Conservation (phyloP, 2,888 invertebrate species). For the Zaprionus lineosus region DNA sequence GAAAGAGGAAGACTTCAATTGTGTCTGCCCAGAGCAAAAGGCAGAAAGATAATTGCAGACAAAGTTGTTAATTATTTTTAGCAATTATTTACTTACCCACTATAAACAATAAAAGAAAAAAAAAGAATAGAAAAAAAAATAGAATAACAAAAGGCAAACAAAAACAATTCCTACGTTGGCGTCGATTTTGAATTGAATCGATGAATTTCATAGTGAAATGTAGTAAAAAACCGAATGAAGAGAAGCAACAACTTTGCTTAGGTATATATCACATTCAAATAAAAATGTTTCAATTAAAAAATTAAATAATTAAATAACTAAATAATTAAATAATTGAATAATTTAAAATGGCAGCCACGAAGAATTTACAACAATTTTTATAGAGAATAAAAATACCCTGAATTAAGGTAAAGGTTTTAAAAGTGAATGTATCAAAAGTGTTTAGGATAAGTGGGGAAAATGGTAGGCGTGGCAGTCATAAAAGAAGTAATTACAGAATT, state of each 20-base stretch:
- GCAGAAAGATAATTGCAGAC: slow-evolving; percentile 46
- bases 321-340: too few species aligned
- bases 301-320: too few species aligned
- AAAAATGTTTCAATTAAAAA: slow-evolving; percentile 48
- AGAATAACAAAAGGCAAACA: background rate
- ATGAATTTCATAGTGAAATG: slow-evolving; percentile 49
- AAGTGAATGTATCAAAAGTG: too few species aligned
- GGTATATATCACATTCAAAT: too few species aligned
- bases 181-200: background rate
- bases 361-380: too few species aligned
- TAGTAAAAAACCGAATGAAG: slow-evolving; percentile 7
- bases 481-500: too few species aligned
- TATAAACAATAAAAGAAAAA: slow-evolving; percentile 17
- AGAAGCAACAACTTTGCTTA: too few species aligned
- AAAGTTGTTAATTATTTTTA: slow-evolving; percentile 60
- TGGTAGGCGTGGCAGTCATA: too few species aligned
- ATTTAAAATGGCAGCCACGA: too few species aligned
- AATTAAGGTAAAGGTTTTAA: too few species aligned
- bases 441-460: too few species aligned
- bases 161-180: background rate
- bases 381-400: too few species aligned
- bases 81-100: slow-evolving; percentile 57
- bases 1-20: slow-evolving; percentile 28
- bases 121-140: background rate
- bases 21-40: slow-evolving; percentile 38